phyloP scores from a whole-genome alignment of 2,888 invertebrate species.

The Trichopria drosophilae region DNA sequence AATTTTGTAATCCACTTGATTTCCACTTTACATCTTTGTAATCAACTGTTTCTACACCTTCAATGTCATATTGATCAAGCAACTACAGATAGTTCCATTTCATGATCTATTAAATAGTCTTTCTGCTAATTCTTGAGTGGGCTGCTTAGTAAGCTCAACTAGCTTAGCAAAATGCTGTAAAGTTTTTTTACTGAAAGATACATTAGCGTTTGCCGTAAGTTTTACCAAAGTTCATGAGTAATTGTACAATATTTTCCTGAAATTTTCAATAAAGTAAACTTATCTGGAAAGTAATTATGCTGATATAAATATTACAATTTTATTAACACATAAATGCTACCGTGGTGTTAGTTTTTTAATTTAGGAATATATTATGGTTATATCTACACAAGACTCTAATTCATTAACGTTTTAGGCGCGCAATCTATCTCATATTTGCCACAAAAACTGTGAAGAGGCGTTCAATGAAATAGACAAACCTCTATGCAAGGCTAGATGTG shows the following conservation, averaged over 20 bases:
- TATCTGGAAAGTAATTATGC: slow-evolving; percentile 3
- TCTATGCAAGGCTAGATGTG: no score
- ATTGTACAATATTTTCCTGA: slow-evolving; percentile 13
- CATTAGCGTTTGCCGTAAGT: slow-evolving; percentile 10
- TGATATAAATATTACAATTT: no score
- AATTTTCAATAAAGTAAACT: slow-evolving; percentile 15
- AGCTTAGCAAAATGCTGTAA: slow-evolving; percentile 10
- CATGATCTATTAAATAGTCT: slow-evolving; percentile 3
- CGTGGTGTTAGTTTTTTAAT: no score
- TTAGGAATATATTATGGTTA: no score
- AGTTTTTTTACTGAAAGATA: slow-evolving; percentile 10
- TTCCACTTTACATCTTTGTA: slow-evolving; percentile 7
- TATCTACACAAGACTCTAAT: no score
- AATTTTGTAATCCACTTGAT: no score
- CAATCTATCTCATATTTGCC: no score
- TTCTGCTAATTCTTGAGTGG: slow-evolving; percentile 15
- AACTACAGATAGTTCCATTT: slow-evolving; percentile 5
- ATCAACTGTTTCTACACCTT: slow-evolving; percentile 1
- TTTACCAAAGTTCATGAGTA: slow-evolving; percentile 12
- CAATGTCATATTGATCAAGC: slow-evolving; percentile 7
- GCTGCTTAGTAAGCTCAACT: slow-evolving; percentile 9
- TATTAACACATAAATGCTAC: no score
- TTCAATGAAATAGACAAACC: no score
- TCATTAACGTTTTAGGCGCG: no score
- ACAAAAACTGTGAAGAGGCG: no score